Evolutionary conservation across 2,888 invertebrate species (phyloP).

Genomic region (Pollenia amentaria): DNA sequence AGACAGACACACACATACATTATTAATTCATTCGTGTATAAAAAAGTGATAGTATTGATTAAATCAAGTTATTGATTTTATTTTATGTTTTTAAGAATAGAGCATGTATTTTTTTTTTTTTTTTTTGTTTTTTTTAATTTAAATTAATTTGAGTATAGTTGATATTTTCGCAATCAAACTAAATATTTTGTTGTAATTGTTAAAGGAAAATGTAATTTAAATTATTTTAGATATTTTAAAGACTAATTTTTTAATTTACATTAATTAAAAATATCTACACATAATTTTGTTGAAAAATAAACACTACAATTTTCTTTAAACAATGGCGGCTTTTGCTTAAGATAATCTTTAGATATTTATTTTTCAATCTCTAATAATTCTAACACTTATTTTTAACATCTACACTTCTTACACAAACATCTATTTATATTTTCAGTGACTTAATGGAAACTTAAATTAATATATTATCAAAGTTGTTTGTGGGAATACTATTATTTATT

Average conservation of each 20-base stretch:
- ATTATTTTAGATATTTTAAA: constrained; percentile 47
- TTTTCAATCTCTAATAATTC: constrained; percentile 47
- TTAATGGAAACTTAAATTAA: constrained; percentile 55
- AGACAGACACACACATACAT: constrained; percentile 36
- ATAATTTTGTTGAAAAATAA: constrained; percentile 30
- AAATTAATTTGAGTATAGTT: constrained; percentile 61
- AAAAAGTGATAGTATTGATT: constrained; percentile 45
- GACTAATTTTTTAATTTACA: constrained; percentile 35
- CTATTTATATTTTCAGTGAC: constrained; percentile 57
- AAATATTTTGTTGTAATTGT: constrained; percentile 71
- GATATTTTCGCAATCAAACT: constrained; percentile 69
- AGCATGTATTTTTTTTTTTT: constrained; percentile 5
- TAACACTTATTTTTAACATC: constrained; percentile 59
- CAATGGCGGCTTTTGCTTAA: constrained; percentile 72
- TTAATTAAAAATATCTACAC: constrained; percentile 71
- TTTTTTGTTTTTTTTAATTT: constrained; percentile 16
- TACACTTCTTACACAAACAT: constrained; percentile 46
- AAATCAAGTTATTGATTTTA: constrained; percentile 5
- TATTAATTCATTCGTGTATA: constrained; percentile 46
- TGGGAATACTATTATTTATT: no score
- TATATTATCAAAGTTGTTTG: no score
- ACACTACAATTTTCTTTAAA: constrained; percentile 54
- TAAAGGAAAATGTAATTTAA: constrained; percentile 68
- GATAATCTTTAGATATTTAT: constrained; percentile 35
- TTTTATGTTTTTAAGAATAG: constrained; percentile 44